Base-by-base conservation (phyloP, 2,888 invertebrate species). In the Tachina fera region DNA sequence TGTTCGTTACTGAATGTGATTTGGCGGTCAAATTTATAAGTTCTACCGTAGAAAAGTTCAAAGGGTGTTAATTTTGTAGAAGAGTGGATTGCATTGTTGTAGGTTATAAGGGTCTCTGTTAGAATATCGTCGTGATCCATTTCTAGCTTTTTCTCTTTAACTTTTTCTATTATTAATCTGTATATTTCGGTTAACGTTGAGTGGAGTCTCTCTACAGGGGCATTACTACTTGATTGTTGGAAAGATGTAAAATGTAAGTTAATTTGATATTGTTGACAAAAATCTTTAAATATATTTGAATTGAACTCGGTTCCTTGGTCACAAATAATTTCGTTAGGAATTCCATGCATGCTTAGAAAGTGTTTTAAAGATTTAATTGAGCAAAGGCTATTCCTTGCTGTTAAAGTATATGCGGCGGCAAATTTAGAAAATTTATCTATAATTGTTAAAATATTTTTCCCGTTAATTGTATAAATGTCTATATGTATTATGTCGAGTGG, bases 31-130 rank as follows among this genome's bases (percentile, higher is more conserved):
- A 60, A 41, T 41, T 60, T 60, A 6, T 60, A 60, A n/a, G 60
- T n/a, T 39, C 60, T 60, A 5, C 60, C 60, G 60, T 60, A 60
- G 60, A 60, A 60, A 60, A 60, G 60, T 60, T 60, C 60, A n/a
- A 39, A 60, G 9, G 60, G 39, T 60, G 60, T 60, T 39, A 60
- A 60, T 60, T 60, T 60, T 60, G 60, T 60, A 39, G 39, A 60
- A 60, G 39, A 39, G 39, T 39, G 39, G 60, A 39, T 41, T 60
- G 60, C 60, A 60, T 60, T 60, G 41, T 60, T 60, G 39, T 41
- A 60, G n/a, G 39, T 60, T 60, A 60, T 60, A 39, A 60, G 60
- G 60, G 39, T 41, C 39, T 41, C 60, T 14, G 60, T 31, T 58
- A 60, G 39, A 60, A 60, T 60, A 60, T 60, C 60, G 9, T 60